Percentiles rank a stretch among this genome's conserved stretches.
Conservation (phyloP, 1,140 invertebrate species). For the Listronotus bonariensis region DNA sequence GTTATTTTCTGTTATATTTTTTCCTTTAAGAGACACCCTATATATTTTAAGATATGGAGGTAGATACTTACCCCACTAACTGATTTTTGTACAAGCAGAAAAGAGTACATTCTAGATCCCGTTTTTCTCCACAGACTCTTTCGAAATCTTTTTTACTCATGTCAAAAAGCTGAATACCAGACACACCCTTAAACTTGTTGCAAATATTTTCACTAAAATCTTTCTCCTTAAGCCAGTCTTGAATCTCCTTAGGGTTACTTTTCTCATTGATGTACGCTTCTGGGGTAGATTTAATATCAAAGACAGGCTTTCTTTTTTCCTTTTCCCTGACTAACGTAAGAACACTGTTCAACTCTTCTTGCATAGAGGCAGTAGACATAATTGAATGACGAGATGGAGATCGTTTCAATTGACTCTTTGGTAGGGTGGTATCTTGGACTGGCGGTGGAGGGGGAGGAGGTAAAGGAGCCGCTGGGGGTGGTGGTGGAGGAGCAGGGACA, state of each 20-base stretch:
- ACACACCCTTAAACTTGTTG: slow-evolving; percentile 67
- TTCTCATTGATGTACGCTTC: slow-evolving; percentile 72
- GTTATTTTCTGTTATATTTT: too few relatives aligned
- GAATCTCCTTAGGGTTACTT: slow-evolving; percentile 69
- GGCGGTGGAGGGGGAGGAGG: slow-evolving; percentile 41
- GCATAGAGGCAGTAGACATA: slow-evolving; percentile 57
- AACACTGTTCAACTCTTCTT: slow-evolving; percentile 71
- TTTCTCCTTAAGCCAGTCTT: slow-evolving; percentile 75
- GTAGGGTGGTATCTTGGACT: slow-evolving; percentile 30
- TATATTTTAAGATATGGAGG: too few relatives aligned
- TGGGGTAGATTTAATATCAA: slow-evolving; percentile 71
- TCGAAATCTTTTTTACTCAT: slow-evolving; percentile 69
- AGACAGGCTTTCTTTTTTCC: slow-evolving; percentile 52
- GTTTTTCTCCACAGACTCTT: slow-evolving; percentile 69
- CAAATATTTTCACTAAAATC: slow-evolving; percentile 70
- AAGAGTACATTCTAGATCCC: slow-evolving; percentile 73
- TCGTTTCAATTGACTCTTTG: slow-evolving; percentile 36
- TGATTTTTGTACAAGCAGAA: slow-evolving; percentile 76
- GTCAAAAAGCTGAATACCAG: slow-evolving; percentile 72
- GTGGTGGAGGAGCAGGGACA: slow-evolving; percentile 19
- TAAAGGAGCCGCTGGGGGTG: slow-evolving; percentile 40
- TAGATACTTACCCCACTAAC: slow-evolving; percentile 70
- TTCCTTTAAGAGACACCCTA: too few relatives aligned
- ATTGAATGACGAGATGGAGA: slow-evolving; percentile 37
- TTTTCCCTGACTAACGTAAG: slow-evolving; percentile 64